Percentiles rank a stretch among this genome's conserved stretches.
Conservation (phyloP, 2,888 invertebrate genomes). For the Penaeus monodon region DNA sequence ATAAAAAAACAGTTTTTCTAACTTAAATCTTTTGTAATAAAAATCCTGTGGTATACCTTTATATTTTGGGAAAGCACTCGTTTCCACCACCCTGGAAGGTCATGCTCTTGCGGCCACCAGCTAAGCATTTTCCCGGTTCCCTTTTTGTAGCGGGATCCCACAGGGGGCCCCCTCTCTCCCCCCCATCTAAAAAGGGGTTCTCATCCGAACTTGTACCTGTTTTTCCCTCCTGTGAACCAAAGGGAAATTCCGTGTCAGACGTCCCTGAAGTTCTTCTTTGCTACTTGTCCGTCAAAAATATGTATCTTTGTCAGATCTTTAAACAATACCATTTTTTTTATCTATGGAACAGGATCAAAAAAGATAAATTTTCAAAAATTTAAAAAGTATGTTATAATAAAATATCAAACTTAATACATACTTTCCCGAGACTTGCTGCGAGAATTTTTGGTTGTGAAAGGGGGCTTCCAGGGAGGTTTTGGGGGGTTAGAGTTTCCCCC, state of each 20-base stretch:
- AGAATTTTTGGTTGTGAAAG: slow-evolving; percentile 99
- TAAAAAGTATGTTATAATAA: no score
- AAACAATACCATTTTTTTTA: no score
- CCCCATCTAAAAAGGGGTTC: slow-evolving; percentile 94
- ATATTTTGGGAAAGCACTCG: slow-evolving; percentile 96
- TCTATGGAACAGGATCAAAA: no score
- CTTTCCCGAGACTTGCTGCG: slow-evolving; percentile 89
- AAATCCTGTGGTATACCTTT: slow-evolving; percentile 72
- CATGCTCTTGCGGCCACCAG: slow-evolving; percentile 96
- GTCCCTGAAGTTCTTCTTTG: neutral
- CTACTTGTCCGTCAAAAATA: neutral
- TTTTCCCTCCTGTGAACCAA: slow-evolving; percentile 76
- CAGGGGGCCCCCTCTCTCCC: slow-evolving; percentile 93
- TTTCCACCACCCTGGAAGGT: slow-evolving; percentile 87
- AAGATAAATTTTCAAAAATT: no score
- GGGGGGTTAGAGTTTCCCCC: slow-evolving; percentile 96
- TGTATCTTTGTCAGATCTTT: no score
- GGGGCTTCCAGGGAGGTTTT: slow-evolving; percentile 94
- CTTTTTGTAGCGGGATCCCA: slow-evolving; percentile 95
- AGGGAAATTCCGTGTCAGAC: neutral
- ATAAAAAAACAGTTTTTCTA: no score
- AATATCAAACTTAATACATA: neutral
- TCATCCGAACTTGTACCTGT: slow-evolving; percentile 88
- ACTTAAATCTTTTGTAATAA: no score
- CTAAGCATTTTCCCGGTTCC: slow-evolving; percentile 95